Conservation (phyloP, 92 coral and sea anemone species). For the Palythoa caribaeorum region DNA sequence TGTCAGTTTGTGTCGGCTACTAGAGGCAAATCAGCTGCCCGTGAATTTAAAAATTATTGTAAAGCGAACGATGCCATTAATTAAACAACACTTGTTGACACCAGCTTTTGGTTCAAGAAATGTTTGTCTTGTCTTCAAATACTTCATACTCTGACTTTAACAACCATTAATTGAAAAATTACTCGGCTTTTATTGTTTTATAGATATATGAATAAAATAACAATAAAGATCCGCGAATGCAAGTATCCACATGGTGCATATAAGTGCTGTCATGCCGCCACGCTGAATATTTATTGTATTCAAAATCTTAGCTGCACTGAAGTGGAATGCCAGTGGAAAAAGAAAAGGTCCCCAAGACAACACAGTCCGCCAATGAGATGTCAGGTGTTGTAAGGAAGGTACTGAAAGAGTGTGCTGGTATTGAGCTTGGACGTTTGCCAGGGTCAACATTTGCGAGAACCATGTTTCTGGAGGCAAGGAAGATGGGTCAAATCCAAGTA, state of each 20-base stretch:
- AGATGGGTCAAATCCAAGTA: too few species aligned
- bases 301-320: constrained; percentile 65
- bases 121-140: background rate
- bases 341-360: constrained; percentile 38
- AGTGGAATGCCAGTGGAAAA: constrained; percentile 23
- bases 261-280: constrained; percentile 30
- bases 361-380: constrained; percentile 57
- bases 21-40: background rate
- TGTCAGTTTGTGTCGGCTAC: too few species aligned
- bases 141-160: constrained; percentile 9
- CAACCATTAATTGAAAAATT: background rate
- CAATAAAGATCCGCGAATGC: constrained; percentile 49
- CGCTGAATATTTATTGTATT: constrained; percentile 54
- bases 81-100: background rate
- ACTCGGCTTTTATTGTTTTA: background rate
- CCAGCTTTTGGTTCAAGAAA: background rate
- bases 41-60: background rate
- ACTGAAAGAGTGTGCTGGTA: too few species aligned
- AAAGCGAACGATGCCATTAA: constrained; percentile 11
- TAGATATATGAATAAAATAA: constrained; percentile 54
- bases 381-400: background rate
- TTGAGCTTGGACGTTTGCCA: too few species aligned
- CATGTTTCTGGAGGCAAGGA: too few species aligned
- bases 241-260: constrained; percentile 8
- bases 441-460: too few species aligned